Evolutionary conservation across 2,797 vertebrate species (phyloP), one percentile per base, ranked within the genome.

Genomic region (Semotilus atromaculatus): DNA sequence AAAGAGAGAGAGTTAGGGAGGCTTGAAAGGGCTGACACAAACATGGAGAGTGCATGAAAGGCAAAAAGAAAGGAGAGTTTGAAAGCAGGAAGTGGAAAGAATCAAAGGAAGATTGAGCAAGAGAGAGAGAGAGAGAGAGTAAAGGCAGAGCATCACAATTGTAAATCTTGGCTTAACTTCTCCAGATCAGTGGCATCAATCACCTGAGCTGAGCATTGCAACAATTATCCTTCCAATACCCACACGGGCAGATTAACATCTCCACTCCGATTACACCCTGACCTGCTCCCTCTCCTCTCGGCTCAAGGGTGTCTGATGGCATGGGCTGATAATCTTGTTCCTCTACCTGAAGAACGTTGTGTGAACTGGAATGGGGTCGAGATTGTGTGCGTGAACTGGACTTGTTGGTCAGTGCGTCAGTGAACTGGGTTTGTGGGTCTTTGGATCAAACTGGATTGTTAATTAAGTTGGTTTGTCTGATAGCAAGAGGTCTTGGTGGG

Each of bases 161-260:
- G 89, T 86, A 86, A 90, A 87, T 89, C 68, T 79, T 90, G 64
- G 93, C 90, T 95, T 94, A 93, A 93, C 93, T 93, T 87, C 88
- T 85, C 75, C 21, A 81, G 89, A 91, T 93, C 92, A 66, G 84
- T 87, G 86, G 89, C 89, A 90, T 93, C 91, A 93, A 80, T 93
- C 93, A 93, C 91, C 91, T 90, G 92, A 94, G 92, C 92, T 92
- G 88, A 85, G 82, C 86, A 91, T 84, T 88, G 93, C 94, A 94
- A 95, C 94, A 94, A 94, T 95, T 95, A 95, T 94, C 94, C 92
- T 92, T 93, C 91, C 92, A 94, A 94, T 94, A 92, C 89, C 91
- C 66, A 83, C 89, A 93, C 87, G 87, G 90, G 88, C 88, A 94
- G 94, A 95, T 94, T 95, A 94, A 91, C 92, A 95, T 95, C 94